A percentile compares a stretch with the other conserved stretches of the same genome.
phyloP scores from a whole-genome alignment of 2,797 vertebrate genomes.

The Sarcoramphus papa region DNA sequence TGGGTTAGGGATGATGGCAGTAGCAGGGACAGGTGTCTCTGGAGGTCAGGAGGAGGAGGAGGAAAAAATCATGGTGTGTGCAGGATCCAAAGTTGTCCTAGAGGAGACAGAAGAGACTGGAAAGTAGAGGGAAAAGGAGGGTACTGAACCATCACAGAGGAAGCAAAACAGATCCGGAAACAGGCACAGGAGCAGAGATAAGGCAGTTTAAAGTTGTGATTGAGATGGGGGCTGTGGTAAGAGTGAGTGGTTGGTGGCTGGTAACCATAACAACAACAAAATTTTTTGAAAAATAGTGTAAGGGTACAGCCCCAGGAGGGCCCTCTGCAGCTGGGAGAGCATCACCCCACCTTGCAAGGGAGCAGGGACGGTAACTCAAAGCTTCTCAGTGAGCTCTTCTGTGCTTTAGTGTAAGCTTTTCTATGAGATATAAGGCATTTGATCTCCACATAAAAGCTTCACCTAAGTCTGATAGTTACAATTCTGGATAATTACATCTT shows the following conservation, averaged over 20 bases:
- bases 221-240: not conserved
- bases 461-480: not conserved
- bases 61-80: not conserved
- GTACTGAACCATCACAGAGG: not conserved
- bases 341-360: not conserved
- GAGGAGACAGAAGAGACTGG: not conserved
- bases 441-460: conserved; percentile 28
- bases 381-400: not conserved
- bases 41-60: not conserved
- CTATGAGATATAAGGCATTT: not conserved
- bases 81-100: not conserved
- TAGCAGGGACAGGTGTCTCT: not conserved
- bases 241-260: not conserved
- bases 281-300: not conserved
- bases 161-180: not conserved
- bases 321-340: not conserved
- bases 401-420: not conserved
- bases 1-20: not conserved
- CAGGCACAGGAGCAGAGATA: not conserved
- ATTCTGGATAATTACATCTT: not conserved
- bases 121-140: not conserved
- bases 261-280: conserved; percentile 11
- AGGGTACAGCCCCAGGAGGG: not conserved
- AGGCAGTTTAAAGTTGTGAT: not conserved
- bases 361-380: not conserved